Evolutionary conservation across 1,140 invertebrate species (phyloP).

Genomic region (Colletes gigas): DNA sequence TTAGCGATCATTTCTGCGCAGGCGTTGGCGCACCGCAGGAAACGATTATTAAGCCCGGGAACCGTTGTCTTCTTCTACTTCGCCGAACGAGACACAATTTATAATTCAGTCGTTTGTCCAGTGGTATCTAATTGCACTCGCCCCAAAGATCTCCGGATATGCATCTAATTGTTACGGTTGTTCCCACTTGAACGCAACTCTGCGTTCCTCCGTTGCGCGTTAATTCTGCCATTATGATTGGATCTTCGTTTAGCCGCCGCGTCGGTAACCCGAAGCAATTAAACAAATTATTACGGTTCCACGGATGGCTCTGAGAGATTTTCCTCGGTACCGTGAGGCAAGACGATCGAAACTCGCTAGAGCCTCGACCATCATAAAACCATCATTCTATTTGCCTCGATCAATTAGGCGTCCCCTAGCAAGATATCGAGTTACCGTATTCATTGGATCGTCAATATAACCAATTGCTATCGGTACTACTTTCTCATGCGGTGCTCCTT

Average conservation of each 20-base stretch:
- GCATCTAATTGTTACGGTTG: constrained; percentile 64
- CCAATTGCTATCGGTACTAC: constrained; percentile 38
- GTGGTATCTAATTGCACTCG: constrained; percentile 57
- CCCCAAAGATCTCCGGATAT: constrained; percentile 45
- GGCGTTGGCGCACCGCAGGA: constrained; percentile 67
- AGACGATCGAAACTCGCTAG: constrained; percentile 1
- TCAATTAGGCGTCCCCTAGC: constrained; percentile 58
- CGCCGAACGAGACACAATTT: constrained; percentile 69
- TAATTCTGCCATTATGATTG: constrained; percentile 35
- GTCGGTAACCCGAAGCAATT: constrained; percentile 24
- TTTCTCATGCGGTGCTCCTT: constrained; percentile 28
- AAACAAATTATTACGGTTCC: constrained; percentile 19
- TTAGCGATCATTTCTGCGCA: constrained; percentile 49
- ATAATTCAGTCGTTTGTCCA: constrained; percentile 65
- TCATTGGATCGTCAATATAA: constrained; percentile 45
- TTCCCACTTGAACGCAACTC: constrained; percentile 39
- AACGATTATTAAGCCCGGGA: constrained; percentile 70
- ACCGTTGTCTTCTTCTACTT: constrained; percentile 59
- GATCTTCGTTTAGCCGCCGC: constrained; percentile 6
- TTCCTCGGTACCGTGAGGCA: no score
- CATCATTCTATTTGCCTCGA: constrained; percentile 58
- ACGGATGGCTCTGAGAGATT: background rate
- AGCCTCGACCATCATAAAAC: constrained; percentile 31
- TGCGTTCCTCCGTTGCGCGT: constrained; percentile 25
- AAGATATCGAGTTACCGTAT: constrained; percentile 60